Percentiles rank a stretch among this genome's conserved stretches.
Evolutionary conservation across 2,113 vertebrate species (phyloP).

Genomic region (Barbus barbus): DNA sequence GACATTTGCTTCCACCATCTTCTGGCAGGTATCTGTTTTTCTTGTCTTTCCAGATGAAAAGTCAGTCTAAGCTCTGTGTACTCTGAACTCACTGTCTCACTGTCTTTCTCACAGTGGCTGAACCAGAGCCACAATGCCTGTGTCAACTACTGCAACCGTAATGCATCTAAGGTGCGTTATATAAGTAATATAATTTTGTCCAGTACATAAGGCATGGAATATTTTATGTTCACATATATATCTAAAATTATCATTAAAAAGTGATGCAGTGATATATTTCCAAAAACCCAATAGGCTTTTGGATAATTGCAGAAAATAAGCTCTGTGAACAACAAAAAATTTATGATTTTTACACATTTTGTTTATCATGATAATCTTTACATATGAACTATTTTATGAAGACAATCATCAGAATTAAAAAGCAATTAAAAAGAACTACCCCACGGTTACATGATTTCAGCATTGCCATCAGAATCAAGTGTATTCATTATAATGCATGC

Average conservation of each 20-base stretch:
- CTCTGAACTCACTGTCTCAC: slow-evolving; percentile 9
- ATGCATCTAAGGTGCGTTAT: slow-evolving; percentile 84
- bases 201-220: not conserved
- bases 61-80: not conserved
- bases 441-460: not conserved
- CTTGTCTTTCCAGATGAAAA: not conserved
- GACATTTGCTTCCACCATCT: slow-evolving; percentile 86
- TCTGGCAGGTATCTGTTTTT: slow-evolving; percentile 85
- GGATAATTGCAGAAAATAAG: not conserved
- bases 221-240: not conserved
- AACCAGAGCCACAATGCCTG: slow-evolving; percentile 97
- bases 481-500: not conserved
- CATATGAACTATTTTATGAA: not conserved
- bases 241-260: not conserved
- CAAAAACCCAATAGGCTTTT: not conserved
- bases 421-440: not conserved
- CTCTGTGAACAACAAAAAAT: not conserved
- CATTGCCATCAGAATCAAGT: too few relatives aligned
- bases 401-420: not conserved
- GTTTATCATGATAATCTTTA: not conserved
- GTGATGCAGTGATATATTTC: too few relatives aligned
- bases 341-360: not conserved
- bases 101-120: slow-evolving; percentile 80
- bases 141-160: slow-evolving; percentile 94
- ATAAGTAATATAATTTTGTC: not conserved